Percentiles rank a stretch among this genome's conserved stretches.
These are phyloP conservation scores for Calonectris borealis DNA, from an alignment of 2,113 vertebrate species.

Conservation along the genomic window DNA sequence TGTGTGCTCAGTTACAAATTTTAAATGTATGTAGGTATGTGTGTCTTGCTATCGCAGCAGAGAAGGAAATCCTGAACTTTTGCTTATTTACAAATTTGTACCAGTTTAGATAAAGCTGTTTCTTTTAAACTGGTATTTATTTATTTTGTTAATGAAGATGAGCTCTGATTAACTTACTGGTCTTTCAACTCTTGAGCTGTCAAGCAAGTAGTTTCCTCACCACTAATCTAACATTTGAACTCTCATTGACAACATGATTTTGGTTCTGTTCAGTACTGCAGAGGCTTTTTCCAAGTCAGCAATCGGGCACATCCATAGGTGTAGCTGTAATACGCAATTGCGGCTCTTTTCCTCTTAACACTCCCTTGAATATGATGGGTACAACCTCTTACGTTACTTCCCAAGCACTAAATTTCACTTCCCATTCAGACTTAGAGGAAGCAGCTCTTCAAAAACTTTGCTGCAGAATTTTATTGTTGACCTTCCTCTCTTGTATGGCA, in stretches of 20 bases:
- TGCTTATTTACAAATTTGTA: background rate
- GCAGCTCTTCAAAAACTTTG: background rate
- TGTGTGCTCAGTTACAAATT: background rate
- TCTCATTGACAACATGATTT: background rate
- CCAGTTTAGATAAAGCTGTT: background rate
- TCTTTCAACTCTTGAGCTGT: background rate
- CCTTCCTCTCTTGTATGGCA: background rate
- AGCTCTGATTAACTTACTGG: background rate
- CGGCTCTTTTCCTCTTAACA: background rate
- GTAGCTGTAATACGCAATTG: background rate
- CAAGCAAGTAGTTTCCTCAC: background rate
- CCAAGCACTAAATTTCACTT: background rate
- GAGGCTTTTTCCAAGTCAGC: conserved; percentile 4
- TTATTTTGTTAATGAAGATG: conserved; percentile 1
- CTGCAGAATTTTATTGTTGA: background rate
- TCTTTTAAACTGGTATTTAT: background rate
- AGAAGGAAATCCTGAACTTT: background rate
- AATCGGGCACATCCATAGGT: background rate
- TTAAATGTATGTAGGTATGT: background rate
- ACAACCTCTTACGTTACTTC: background rate
- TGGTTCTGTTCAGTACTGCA: background rate
- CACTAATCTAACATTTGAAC: background rate
- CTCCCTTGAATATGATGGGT: background rate
- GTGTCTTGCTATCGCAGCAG: background rate
- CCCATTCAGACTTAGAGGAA: background rate